Evolutionary conservation across 2,113 vertebrate species (phyloP), one percentile per base, ranked within the genome.

Genomic region (Psammodynastes pulverulentus): DNA sequence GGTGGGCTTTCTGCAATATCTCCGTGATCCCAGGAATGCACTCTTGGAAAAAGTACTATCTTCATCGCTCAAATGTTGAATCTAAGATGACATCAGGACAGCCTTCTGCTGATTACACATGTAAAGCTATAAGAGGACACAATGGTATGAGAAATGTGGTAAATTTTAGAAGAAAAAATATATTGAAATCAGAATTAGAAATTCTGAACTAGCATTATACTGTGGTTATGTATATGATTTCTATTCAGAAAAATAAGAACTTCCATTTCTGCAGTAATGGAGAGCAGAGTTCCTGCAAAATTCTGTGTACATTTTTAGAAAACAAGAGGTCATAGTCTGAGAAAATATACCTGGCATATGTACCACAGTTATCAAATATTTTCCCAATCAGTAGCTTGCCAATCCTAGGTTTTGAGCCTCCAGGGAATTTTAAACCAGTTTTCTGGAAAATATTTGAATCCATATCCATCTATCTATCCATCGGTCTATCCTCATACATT

Each of bases 41-140:
- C 53, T 97, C 97, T 0, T 98, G 98, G 98, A 98, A 98, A 93
- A 96, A 92, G 45, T 98, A 98, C 94, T 98, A 97, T 92, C 96
- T 98, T 86, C 97, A 96, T 26, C 95, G 97, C 0, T 95, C 94
- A 10, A 95, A 97, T n/a, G 91, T 98, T 15, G 98, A 98, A 94
- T 91, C 86, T 49, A 97, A 97, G 87, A 97, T 98, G 98, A 94
- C 94, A 7, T 94, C 95, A 12, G 98, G 98, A 4, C 79, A 93
- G 3, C 94, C 97, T 10, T 96, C 96, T 89, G 95, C 94, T 46
- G 97, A 98, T 90, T 98, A 98, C 93, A 97, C 93, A 58, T 98
- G 97, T 94, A 98, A 96, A 93, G 97, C 97, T 90, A 96, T 98
- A 6, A 96, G 98, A 90, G 98, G 98, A 4, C 98, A 98, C 93